These are phyloP conservation scores for Pterocles burchelli DNA, from an alignment of 2,113 vertebrate species.

Conservation along the genomic window DNA sequence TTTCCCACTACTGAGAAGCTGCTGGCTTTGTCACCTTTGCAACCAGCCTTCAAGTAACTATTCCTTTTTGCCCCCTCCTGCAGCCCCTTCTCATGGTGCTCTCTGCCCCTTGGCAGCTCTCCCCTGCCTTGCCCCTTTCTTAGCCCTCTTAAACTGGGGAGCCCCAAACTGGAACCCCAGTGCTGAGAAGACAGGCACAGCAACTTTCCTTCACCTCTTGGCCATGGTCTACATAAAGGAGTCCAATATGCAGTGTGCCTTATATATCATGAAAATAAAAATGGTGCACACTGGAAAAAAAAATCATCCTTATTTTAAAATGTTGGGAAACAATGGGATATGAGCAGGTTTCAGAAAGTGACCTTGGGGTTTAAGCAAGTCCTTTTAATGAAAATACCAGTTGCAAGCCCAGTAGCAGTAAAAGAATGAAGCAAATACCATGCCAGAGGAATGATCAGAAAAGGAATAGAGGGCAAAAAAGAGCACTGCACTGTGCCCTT, in stretches of 20 bases:
- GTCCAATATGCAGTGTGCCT: neutral
- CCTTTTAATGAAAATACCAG: neutral
- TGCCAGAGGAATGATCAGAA: neutral
- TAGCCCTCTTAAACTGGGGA: neutral
- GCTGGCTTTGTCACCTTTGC: neutral
- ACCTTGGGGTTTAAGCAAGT: neutral
- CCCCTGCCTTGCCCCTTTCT: neutral
- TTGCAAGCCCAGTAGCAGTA: neutral
- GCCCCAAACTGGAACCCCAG: neutral
- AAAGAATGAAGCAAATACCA: neutral
- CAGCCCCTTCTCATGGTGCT: neutral
- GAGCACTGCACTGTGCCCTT: neutral
- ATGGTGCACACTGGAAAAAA: neutral
- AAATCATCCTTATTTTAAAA: neutral
- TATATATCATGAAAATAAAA: neutral
- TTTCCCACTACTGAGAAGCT: neutral
- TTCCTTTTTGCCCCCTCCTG: neutral
- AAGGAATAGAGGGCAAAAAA: neutral
- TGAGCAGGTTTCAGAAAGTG: neutral
- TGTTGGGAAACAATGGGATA: neutral
- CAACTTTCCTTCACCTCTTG: neutral
- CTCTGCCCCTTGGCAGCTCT: neutral
- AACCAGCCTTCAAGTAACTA: neutral
- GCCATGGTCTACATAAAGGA: neutral
- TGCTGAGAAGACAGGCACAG: neutral